Conservation (phyloP, 92 coral and sea anemone species). For the Epizoanthus fatuus region DNA sequence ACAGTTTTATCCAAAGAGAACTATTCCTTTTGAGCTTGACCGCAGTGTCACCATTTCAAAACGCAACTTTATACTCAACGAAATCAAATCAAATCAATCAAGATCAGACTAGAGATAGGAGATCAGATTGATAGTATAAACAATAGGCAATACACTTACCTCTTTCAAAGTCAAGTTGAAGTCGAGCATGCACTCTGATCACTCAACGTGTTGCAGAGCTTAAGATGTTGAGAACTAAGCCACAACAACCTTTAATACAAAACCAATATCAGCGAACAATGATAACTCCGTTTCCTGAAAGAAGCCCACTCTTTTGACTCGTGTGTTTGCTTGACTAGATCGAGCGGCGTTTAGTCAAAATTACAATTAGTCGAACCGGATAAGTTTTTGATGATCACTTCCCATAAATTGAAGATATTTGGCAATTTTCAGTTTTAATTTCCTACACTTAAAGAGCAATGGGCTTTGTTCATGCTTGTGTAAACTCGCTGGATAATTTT, state of each 20-base stretch:
- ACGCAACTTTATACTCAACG: not conserved
- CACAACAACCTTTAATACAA: conserved; percentile 22
- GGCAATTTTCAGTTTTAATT: conserved; percentile 35
- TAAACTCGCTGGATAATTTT: conserved; percentile 24
- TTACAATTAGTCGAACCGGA: conserved; percentile 44
- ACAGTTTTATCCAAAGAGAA: not conserved
- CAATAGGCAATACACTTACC: not conserved
- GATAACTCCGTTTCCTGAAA: conserved; percentile 24
- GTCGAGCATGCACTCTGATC: not conserved
- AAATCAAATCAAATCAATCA: not conserved
- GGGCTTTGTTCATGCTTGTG: conserved; percentile 26
- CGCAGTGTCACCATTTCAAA: not conserved
- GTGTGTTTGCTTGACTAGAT: conserved; percentile 20
- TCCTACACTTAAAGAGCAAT: conserved; percentile 16
- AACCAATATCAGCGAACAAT: conserved; percentile 26
- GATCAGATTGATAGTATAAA: not conserved
- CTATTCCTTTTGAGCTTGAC: not conserved
- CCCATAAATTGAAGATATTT: conserved; percentile 27
- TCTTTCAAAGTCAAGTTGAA: not conserved
- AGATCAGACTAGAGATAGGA: not conserved
- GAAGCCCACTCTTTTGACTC: conserved; percentile 16
- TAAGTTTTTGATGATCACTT: conserved; percentile 23
- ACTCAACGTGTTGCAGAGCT: not conserved
- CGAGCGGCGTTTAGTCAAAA: conserved; percentile 5
- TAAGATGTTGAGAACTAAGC: not conserved